Percentiles rank a stretch among this genome's conserved stretches.
phyloP scores from a whole-genome alignment of 2,888 invertebrate genomes.

The Caenorhabditis panamensis region DNA sequence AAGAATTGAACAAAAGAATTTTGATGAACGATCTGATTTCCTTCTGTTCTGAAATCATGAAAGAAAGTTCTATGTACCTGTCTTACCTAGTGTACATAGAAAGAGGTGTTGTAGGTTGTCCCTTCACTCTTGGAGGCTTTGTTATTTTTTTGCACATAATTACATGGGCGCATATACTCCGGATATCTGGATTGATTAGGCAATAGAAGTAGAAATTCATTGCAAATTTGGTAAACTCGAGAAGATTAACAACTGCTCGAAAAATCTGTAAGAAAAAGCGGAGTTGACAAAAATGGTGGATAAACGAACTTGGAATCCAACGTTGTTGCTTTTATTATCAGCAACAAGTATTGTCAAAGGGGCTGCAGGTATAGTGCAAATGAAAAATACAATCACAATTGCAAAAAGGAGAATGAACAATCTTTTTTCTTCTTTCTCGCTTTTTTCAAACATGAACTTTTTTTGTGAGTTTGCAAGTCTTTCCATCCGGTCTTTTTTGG shows the following conservation, averaged over 20 bases:
- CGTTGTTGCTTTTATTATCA: constrained; percentile 79
- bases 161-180: constrained; percentile 76
- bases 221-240: constrained; percentile 84
- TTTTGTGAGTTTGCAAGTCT: constrained; percentile 75
- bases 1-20: no score
- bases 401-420: constrained; percentile 83
- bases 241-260: constrained; percentile 83
- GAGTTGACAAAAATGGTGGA: no score
- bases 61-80: no score
- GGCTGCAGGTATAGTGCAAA: constrained; percentile 83
- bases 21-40: no score
- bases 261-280: constrained; percentile 80
- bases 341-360: constrained; percentile 82
- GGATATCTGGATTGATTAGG: constrained; percentile 79
- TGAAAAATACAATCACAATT: constrained; percentile 83
- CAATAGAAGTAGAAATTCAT: constrained; percentile 83
- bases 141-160: constrained; percentile 74
- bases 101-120: constrained; percentile 71
- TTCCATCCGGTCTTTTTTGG: constrained; percentile 81
- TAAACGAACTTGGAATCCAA: constrained; percentile 76
- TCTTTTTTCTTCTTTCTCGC: constrained; percentile 82
- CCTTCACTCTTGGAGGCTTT: constrained; percentile 72
- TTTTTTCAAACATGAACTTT: constrained; percentile 71
- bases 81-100: constrained; percentile 71
- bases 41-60: no score